A percentile compares a stretch with the other conserved stretches of the same genome.
These are phyloP conservation scores for Cremastinae sp. DNA, from an alignment of 2,888 invertebrate genomes.

Conservation along the genomic window DNA sequence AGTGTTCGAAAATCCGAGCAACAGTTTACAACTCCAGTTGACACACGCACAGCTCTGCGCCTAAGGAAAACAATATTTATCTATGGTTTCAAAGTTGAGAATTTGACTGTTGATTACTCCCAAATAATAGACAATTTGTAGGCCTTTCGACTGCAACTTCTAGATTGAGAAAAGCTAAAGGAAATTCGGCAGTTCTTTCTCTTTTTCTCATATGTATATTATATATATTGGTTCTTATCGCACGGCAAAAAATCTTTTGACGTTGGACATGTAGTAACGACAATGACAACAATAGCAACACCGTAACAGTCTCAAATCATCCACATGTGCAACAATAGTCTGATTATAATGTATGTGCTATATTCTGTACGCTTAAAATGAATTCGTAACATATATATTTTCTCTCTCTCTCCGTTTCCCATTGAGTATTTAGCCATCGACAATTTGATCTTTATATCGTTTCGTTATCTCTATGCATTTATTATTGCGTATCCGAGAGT, in stretches of 20 bases:
- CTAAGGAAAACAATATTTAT: slow-evolving; percentile 75
- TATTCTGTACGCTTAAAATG: slow-evolving; percentile 22
- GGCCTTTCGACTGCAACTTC: slow-evolving; percentile 76
- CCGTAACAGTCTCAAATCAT: slow-evolving; percentile 31
- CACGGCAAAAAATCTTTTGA: slow-evolving; percentile 41
- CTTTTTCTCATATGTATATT: slow-evolving; percentile 69
- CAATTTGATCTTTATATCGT: slow-evolving; percentile 53
- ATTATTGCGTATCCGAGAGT: slow-evolving; percentile 41
- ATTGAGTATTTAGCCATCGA: slow-evolving; percentile 56
- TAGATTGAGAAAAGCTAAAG: slow-evolving; percentile 54
- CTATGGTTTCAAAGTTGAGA: slow-evolving; percentile 72
- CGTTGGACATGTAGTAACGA: slow-evolving; percentile 32
- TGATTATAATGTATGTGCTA: slow-evolving; percentile 13
- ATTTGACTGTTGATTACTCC: slow-evolving; percentile 77
- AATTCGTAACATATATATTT: slow-evolving; percentile 37
- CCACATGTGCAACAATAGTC: slow-evolving; percentile 28
- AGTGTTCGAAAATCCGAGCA: slow-evolving; percentile 71
- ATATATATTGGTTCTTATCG: slow-evolving; percentile 62
- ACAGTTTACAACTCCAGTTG: slow-evolving; percentile 78
- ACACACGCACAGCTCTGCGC: slow-evolving; percentile 77
- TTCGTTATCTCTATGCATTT: slow-evolving; percentile 43
- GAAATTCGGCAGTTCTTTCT: slow-evolving; percentile 39
- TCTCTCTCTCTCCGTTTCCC: slow-evolving; percentile 39
- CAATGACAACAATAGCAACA: slow-evolving; percentile 33
- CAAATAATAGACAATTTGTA: slow-evolving; percentile 75